Conservation (phyloP, 2,113 vertebrate genomes). For the Pleuronectes platessa region DNA sequence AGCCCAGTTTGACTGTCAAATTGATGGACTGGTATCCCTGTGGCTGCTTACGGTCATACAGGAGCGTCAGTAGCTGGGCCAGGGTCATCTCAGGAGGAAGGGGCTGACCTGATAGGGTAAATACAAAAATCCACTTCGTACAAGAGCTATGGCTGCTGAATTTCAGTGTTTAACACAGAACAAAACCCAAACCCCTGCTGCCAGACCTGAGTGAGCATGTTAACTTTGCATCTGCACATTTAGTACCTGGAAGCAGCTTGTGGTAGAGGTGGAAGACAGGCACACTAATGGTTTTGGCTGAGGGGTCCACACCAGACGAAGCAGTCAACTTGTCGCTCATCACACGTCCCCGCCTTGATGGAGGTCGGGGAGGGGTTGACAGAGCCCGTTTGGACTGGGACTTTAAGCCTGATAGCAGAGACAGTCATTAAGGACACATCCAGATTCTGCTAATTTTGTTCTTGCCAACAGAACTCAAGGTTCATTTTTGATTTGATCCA, state of each 20-base stretch:
- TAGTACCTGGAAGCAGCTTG: constrained; percentile 88
- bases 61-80: constrained; percentile 94
- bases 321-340: constrained; percentile 91
- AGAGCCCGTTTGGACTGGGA: constrained; percentile 97
- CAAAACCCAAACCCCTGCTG: not conserved
- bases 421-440: not conserved
- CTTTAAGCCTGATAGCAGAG: constrained; percentile 87
- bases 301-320: constrained; percentile 89
- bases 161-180: not conserved
- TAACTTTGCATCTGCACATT: not conserved
- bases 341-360: constrained; percentile 93
- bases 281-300: constrained; percentile 95
- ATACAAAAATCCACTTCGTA: not conserved
- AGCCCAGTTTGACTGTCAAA: constrained; percentile 96
- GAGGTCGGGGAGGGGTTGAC: constrained; percentile 94
- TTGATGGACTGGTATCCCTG: constrained; percentile 97
- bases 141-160: not conserved
- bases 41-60: constrained; percentile 96
- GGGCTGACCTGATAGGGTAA: constrained; percentile 87
- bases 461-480: not conserved
- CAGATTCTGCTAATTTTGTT: not conserved
- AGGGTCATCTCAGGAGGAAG: constrained; percentile 97
- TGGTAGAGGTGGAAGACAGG: constrained; percentile 98
- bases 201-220: not conserved
- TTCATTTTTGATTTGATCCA: not conserved